These are phyloP conservation scores for Saimiri boliviensis DNA, from an alignment of 2,113 vertebrate genomes.

Conservation along the genomic window DNA sequence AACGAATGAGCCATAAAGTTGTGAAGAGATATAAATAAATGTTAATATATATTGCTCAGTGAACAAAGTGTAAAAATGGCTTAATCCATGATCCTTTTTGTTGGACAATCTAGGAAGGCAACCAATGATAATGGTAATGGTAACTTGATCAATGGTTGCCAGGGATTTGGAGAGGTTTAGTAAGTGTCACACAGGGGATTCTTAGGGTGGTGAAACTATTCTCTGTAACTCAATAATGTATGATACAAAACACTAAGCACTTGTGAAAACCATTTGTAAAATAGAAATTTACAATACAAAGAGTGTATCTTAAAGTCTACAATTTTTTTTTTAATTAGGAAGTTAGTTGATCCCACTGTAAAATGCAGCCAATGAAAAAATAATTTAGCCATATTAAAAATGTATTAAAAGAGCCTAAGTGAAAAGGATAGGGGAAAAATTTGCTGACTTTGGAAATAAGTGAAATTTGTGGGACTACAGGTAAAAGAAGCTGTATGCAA, in stretches of 20 bases:
- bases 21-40: background rate
- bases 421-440: background rate
- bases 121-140: background rate
- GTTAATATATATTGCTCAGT: background rate
- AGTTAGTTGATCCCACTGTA: background rate
- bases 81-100: background rate
- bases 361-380: background rate
- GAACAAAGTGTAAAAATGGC: background rate
- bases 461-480: background rate
- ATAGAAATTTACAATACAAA: background rate
- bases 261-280: background rate
- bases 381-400: background rate
- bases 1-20: background rate
- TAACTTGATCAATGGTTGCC: background rate
- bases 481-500: background rate
- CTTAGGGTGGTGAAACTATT: background rate
- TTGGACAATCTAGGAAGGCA: background rate
- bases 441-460: background rate
- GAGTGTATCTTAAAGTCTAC: background rate
- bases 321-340: background rate
- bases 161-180: background rate
- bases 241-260: background rate
- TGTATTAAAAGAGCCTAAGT: background rate
- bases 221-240: background rate
- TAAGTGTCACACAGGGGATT: background rate